These are phyloP conservation scores for Hephaestus fuliginosus DNA, from an alignment of 2,797 vertebrate species.

Conservation along the genomic window DNA sequence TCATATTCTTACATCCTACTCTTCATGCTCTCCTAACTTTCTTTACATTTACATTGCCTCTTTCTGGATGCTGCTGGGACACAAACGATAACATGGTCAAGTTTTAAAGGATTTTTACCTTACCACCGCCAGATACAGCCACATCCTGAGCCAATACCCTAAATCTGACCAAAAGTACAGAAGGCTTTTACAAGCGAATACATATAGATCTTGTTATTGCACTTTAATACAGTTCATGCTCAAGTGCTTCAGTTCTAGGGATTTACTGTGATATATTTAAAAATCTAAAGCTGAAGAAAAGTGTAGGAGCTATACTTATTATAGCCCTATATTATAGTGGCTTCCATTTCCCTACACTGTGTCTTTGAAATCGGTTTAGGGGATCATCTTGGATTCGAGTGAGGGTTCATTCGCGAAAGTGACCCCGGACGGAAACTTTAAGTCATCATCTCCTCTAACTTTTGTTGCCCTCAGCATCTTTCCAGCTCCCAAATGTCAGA, in stretches of 20 bases:
- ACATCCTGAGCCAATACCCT: neutral
- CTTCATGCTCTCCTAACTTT: conserved; percentile 17
- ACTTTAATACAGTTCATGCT: conserved; percentile 16
- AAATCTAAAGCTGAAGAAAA: conserved; percentile 6
- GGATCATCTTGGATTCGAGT: neutral
- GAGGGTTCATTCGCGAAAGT: neutral
- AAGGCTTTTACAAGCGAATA: conserved; percentile 16
- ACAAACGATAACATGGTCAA: conserved; percentile 11
- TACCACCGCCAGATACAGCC: neutral
- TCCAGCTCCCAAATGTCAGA: neutral
- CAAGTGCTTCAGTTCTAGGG: conserved; percentile 12
- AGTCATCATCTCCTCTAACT: neutral
- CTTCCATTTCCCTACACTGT: too few relatives aligned
- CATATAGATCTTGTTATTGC: conserved; percentile 18
- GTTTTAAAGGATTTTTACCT: conserved; percentile 39
- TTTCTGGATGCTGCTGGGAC: conserved; percentile 14
- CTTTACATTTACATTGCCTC: conserved; percentile 19
- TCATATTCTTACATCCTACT: conserved; percentile 16
- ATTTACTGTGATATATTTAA: neutral
- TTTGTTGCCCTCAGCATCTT: neutral
- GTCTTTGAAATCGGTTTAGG: conserved; percentile 3
- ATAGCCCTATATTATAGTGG: neutral
- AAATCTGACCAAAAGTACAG: conserved; percentile 28
- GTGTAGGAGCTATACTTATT: neutral
- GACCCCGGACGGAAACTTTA: conserved; percentile 3